A percentile compares a stretch with the other conserved stretches of the same genome.
phyloP scores from a whole-genome alignment of 2,113 vertebrate species.

The Poecile atricapillus region DNA sequence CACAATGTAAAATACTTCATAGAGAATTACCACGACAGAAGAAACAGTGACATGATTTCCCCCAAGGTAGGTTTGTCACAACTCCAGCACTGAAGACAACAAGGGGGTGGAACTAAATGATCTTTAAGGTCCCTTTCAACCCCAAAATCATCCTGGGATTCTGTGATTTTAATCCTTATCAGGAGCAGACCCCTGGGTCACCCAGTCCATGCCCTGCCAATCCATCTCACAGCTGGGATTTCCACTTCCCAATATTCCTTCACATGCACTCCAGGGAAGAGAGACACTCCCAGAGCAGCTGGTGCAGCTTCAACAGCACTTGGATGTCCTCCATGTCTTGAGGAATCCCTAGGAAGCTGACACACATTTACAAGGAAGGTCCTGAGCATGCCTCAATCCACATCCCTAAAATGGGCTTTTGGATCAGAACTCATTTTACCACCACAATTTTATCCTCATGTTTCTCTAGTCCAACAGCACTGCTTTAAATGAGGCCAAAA shows the following conservation, averaged over 20 bases:
- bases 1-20: neutral
- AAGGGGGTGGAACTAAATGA: neutral
- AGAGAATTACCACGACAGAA: neutral
- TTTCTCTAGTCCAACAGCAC: neutral
- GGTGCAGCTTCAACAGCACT: neutral
- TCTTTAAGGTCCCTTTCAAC: neutral
- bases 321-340: neutral
- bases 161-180: neutral
- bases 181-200: neutral
- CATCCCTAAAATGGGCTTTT: neutral
- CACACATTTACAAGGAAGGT: neutral
- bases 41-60: accelerated
- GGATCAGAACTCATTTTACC: neutral
- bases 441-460: accelerated
- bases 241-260: too few species aligned
- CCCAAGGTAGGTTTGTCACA: neutral
- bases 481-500: neutral
- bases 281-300: neutral
- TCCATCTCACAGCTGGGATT: neutral
- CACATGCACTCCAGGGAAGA: neutral
- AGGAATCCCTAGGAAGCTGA: neutral
- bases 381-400: neutral
- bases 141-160: neutral
- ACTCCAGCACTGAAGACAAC: neutral
- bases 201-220: neutral